Conservation (phyloP, 2,113 vertebrate genomes). For the Axis porcinus region DNA sequence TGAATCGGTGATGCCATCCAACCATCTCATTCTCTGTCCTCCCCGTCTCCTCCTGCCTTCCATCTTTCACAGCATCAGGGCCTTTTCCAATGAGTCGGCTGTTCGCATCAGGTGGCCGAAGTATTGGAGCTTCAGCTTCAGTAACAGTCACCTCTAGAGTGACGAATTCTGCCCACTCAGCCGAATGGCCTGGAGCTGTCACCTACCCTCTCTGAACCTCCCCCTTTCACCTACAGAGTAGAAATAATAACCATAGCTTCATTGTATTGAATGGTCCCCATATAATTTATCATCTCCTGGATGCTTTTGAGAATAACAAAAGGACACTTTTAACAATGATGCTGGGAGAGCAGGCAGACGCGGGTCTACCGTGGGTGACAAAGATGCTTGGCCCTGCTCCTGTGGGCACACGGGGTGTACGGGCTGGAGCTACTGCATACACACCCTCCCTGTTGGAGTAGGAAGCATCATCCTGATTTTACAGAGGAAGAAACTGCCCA, state of each 20-base stretch:
- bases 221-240: background rate
- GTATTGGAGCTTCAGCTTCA: background rate
- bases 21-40: background rate
- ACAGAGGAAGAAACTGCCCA: background rate
- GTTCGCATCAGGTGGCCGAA: background rate
- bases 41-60: background rate
- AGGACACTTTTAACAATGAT: too few relatives aligned
- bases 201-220: background rate
- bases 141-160: background rate
- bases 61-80: background rate
- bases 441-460: accelerated
- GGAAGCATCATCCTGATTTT: too few relatives aligned
- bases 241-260: accelerated
- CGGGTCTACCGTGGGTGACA: accelerated
- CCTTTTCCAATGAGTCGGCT: background rate
- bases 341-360: background rate
- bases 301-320: background rate
- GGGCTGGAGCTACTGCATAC: accelerated
- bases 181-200: background rate
- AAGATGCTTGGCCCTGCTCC: background rate
- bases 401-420: accelerated
- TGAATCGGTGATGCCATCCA: background rate
- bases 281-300: background rate
- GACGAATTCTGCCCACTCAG: accelerated
- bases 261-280: accelerated